Evolutionary conservation across 2,888 invertebrate genomes (phyloP).

Genomic region (Yponomeuta cagnagella): DNA sequence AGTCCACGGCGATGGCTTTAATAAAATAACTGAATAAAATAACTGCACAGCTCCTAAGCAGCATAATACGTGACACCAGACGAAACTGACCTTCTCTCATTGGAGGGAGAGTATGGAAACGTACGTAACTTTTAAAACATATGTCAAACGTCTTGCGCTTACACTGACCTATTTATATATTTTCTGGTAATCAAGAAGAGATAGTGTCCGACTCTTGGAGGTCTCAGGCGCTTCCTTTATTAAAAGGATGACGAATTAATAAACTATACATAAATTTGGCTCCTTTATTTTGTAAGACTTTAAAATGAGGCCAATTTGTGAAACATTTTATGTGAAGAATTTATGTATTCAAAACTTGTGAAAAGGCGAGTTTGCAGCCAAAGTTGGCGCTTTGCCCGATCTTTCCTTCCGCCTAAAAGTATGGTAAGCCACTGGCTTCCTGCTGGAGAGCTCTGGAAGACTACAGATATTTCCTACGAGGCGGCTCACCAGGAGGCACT

Average conservation of each 20-base stretch:
- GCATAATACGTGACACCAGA: too few relatives aligned
- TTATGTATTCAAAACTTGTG: conserved; percentile 2
- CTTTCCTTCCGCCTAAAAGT: neutral
- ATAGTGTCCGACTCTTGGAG: too few relatives aligned
- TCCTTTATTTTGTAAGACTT: neutral
- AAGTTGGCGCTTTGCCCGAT: conserved; percentile 2
- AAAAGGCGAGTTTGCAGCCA: conserved; percentile 1
- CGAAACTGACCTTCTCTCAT: too few relatives aligned
- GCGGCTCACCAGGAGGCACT: neutral
- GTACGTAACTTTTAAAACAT: too few relatives aligned
- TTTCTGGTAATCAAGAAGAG: too few relatives aligned
- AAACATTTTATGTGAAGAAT: neutral
- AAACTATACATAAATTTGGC: neutral
- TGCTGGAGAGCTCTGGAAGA: neutral
- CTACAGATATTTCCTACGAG: neutral
- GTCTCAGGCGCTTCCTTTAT: too few relatives aligned
- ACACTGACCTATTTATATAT: too few relatives aligned
- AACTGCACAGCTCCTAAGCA: too few relatives aligned
- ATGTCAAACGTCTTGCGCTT: too few relatives aligned
- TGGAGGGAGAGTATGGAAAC: too few relatives aligned
- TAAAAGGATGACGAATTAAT: neutral
- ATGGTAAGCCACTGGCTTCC: neutral
- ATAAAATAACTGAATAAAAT: too few relatives aligned
- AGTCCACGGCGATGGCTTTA: too few relatives aligned
- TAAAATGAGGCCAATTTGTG: neutral